These are phyloP conservation scores for Larimichthys polyactis DNA, from an alignment of 2,113 vertebrate species.

Conservation along the genomic window DNA sequence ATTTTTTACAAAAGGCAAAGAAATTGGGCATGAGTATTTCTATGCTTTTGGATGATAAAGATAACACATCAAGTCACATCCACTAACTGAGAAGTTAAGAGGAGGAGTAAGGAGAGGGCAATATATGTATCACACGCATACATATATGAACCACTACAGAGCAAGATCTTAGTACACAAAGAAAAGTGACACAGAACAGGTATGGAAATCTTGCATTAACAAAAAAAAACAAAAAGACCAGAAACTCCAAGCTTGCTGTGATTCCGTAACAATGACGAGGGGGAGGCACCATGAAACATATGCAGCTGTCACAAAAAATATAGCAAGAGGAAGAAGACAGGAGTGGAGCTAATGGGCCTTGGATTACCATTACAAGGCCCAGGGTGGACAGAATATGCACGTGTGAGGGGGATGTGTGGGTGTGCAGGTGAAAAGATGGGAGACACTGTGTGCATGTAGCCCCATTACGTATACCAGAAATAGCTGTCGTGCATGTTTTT, in stretches of 20 bases:
- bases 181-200: constrained; percentile 81
- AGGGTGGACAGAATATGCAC: constrained; percentile 77
- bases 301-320: constrained; percentile 80
- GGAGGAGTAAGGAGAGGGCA: constrained; percentile 68
- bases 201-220: constrained; percentile 84
- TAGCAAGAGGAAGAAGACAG: constrained; percentile 73
- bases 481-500: constrained; percentile 56
- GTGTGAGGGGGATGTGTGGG: constrained; percentile 80
- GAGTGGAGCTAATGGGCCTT: constrained; percentile 81
- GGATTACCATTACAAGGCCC: constrained; percentile 91
- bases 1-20: constrained; percentile 18
- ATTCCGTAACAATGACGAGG: constrained; percentile 90
- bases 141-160: constrained; percentile 84
- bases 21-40: constrained; percentile 47
- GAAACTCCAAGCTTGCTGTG: constrained; percentile 92
- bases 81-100: constrained; percentile 69
- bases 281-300: constrained; percentile 85
- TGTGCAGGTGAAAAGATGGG: constrained; percentile 82
- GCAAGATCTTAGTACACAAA: constrained; percentile 80
- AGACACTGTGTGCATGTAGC: constrained; percentile 66
- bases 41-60: constrained; percentile 38
- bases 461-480: constrained; percentile 49
- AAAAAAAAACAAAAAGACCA: constrained; percentile 80
- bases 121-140: constrained; percentile 85
- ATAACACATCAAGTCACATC: constrained; percentile 72